These are phyloP conservation scores for Mus minutoides DNA, from an alignment of 2,797 vertebrate genomes.

Conservation along the genomic window DNA sequence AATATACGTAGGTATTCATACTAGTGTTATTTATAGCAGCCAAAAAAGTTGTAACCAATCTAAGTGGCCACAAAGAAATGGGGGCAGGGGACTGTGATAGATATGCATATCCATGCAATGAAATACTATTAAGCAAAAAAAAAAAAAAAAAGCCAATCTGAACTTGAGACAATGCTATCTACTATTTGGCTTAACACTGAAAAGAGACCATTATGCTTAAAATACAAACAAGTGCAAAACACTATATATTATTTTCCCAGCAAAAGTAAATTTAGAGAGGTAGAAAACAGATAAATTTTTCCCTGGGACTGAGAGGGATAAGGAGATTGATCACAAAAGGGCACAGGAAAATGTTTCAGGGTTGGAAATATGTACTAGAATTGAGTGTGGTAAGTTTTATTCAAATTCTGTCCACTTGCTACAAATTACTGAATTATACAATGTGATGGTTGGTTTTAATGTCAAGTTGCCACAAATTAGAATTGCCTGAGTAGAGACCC, in stretches of 20 bases:
- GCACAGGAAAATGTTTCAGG: background rate
- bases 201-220: background rate
- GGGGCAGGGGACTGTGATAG: background rate
- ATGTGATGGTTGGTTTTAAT: background rate
- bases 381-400: background rate
- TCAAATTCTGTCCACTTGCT: conserved; percentile 3
- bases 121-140: background rate
- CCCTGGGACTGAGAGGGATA: background rate
- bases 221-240: background rate
- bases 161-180: background rate
- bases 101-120: background rate
- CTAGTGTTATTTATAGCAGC: background rate
- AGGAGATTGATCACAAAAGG: background rate
- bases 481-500: background rate
- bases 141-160: background rate
- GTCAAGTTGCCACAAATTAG: background rate
- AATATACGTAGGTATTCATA: background rate
- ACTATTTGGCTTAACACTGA: background rate
- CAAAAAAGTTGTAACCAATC: background rate
- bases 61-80: background rate
- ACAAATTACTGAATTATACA: background rate
- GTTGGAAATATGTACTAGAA: background rate
- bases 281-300: background rate
- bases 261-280: background rate
- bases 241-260: background rate